Conservation (phyloP, 2,888 invertebrate species). For the Lithophane semibrunnea region DNA sequence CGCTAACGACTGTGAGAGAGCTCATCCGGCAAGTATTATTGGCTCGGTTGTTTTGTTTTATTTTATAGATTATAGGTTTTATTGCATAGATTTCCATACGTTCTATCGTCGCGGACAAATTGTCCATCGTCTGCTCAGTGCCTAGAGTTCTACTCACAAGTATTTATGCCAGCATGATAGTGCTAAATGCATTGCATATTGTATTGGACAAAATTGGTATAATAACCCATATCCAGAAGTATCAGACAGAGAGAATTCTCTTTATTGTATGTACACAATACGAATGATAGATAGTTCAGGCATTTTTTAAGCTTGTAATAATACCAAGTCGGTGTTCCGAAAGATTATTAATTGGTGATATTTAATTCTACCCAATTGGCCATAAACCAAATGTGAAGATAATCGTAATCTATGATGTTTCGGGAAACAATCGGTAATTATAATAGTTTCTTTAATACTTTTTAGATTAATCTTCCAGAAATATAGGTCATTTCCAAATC, state of each 20-base stretch:
- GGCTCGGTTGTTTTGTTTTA: too few species aligned
- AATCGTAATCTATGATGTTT: neutral
- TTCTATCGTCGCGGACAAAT: too few species aligned
- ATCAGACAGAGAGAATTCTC: neutral
- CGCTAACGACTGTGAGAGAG: too few species aligned
- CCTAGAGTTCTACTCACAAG: neutral
- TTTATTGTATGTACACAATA: neutral
- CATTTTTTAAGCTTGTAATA: neutral
- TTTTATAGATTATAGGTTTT: too few species aligned
- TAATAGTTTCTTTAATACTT: neutral
- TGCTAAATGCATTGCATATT: neutral
- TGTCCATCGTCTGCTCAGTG: too few species aligned
- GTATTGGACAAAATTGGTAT: neutral
- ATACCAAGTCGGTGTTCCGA: neutral
- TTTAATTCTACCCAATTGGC: conserved; percentile 5
- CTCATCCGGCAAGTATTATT: too few species aligned
- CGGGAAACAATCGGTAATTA: neutral
- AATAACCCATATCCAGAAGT: neutral
- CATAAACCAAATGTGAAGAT: conserved; percentile 9
- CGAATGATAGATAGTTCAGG: neutral
- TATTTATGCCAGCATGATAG: neutral
- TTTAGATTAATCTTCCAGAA: conserved; percentile 2
- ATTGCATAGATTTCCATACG: too few species aligned
- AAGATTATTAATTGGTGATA: conserved; percentile 5
- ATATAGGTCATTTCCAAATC: neutral